These are phyloP conservation scores for Suncus etruscus DNA, from an alignment of 2,113 vertebrate genomes.

Conservation along the genomic window DNA sequence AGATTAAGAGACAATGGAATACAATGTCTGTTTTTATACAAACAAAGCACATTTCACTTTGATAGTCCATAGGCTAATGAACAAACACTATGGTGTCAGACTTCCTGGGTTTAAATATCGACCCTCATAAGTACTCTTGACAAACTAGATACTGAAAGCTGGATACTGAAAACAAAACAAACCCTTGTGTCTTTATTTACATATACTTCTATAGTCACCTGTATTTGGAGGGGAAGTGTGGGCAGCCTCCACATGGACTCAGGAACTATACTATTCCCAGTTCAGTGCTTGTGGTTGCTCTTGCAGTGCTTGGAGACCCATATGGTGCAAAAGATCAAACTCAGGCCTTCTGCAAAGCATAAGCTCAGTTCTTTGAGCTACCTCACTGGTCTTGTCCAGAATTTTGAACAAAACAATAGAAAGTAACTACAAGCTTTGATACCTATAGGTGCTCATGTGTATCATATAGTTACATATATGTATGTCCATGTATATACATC, in stretches of 20 bases:
- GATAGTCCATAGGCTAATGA: background rate
- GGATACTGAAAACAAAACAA: background rate
- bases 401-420: conserved; percentile 18
- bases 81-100: background rate
- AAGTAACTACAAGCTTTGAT: background rate
- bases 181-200: background rate
- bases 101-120: background rate
- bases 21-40: background rate
- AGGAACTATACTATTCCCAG: too few species aligned
- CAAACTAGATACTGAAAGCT: background rate
- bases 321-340: too few species aligned
- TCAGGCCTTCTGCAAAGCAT: too few species aligned
- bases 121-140: background rate
- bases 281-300: too few species aligned
- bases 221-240: background rate
- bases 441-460: background rate
- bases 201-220: background rate
- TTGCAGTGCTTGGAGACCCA: too few species aligned
- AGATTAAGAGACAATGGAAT: background rate
- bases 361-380: too few species aligned
- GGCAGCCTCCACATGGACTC: too few species aligned
- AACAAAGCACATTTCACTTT: background rate
- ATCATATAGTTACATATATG: background rate
- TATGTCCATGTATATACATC: too few species aligned
- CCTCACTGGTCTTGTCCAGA: background rate